phyloP scores from a whole-genome alignment of 2,797 vertebrate genomes.

The Intellagama lesueurii region DNA sequence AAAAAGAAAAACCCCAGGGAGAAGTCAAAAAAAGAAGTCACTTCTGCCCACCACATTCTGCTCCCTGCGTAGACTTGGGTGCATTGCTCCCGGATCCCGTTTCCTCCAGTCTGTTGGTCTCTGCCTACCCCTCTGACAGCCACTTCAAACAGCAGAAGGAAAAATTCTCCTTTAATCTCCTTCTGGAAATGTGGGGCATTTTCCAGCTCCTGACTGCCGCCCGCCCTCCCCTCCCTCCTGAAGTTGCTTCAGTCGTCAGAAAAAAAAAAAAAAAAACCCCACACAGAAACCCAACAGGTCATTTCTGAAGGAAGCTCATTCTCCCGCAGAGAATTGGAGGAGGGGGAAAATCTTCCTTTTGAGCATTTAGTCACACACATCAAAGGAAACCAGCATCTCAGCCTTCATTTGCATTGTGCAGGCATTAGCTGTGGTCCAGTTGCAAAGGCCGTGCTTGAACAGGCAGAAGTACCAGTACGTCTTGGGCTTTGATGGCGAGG shows the following conservation, averaged over 20 bases:
- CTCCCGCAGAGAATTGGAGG: slow-evolving; percentile 48
- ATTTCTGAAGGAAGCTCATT: slow-evolving; percentile 54
- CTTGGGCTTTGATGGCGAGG: slow-evolving; percentile 37
- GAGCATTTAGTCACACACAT: slow-evolving; percentile 70
- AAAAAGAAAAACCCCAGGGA: too few species aligned
- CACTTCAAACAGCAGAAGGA: neutral
- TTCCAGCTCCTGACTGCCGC: neutral
- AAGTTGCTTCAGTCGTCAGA: slow-evolving; percentile 11
- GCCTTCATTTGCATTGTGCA: slow-evolving; percentile 63
- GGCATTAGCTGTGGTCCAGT: slow-evolving; percentile 74
- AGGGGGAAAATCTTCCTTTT: slow-evolving; percentile 57
- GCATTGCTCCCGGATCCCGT: neutral
- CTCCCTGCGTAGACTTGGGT: neutral
- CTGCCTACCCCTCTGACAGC: neutral
- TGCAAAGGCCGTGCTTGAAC: slow-evolving; percentile 46
- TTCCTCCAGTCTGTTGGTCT: neutral
- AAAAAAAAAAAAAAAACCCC: slow-evolving; percentile 16
- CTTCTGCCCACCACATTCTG: neutral
- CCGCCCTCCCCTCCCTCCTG: neutral
- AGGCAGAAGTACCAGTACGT: slow-evolving; percentile 53
- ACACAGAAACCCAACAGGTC: slow-evolving; percentile 64
- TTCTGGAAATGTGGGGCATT: slow-evolving; percentile 18
- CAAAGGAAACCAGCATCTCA: slow-evolving; percentile 64
- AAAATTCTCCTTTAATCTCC: slow-evolving; percentile 54
- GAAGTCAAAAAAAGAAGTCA: too few species aligned